Evolutionary conservation across 2,888 invertebrate species (phyloP).

Genomic region (Leptura quadrifasciata): DNA sequence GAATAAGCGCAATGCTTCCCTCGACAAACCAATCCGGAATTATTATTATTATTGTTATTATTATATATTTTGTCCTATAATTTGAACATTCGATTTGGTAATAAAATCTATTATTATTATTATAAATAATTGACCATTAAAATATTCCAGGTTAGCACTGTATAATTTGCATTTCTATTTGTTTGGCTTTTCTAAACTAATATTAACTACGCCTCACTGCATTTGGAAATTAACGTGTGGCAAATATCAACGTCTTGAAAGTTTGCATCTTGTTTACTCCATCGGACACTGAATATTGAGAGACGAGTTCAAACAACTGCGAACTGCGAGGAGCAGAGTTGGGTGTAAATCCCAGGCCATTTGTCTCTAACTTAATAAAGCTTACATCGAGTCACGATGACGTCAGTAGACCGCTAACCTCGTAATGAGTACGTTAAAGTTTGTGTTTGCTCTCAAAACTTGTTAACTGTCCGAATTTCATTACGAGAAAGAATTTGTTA

Average conservation of each 20-base stretch:
- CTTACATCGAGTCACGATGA: conserved; percentile 29
- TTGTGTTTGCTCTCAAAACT: conserved; percentile 32
- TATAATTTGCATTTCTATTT: neutral
- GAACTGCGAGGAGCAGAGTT: conserved; percentile 21
- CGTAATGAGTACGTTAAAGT: conserved; percentile 38
- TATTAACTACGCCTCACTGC: neutral
- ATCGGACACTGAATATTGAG: conserved; percentile 27
- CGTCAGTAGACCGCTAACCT: conserved; percentile 31
- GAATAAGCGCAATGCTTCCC: no score
- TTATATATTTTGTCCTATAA: no score
- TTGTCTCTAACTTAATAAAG: conserved; percentile 43
- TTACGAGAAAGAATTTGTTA: conserved; percentile 28
- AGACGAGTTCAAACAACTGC: conserved; percentile 31
- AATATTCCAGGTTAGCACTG: no score
- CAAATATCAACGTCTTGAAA: neutral
- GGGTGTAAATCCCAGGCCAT: conserved; percentile 34
- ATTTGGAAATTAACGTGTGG: neutral
- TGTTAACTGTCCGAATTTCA: conserved; percentile 34
- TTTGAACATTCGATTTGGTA: no score
- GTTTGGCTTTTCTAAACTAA: neutral
- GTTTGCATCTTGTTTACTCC: conserved; percentile 21
- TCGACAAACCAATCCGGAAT: no score
- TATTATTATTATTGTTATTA: no score
- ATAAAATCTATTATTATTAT: no score
- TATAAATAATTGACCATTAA: no score